These are phyloP conservation scores for Pseudomyrmex concolor DNA, from an alignment of 1,140 invertebrate species.

Conservation along the genomic window DNA sequence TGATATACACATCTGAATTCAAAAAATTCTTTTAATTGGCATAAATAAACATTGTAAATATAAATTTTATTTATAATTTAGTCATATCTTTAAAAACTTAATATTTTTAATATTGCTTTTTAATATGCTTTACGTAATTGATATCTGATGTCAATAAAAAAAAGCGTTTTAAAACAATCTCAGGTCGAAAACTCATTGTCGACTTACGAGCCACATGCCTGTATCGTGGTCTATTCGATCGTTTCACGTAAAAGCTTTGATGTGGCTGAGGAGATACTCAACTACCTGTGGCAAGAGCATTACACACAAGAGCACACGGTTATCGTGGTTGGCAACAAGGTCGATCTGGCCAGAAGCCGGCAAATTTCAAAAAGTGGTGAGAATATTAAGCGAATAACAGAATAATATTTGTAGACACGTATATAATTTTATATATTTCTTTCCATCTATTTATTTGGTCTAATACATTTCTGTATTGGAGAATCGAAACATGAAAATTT, in stretches of 20 bases:
- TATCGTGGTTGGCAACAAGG: constrained; percentile 97
- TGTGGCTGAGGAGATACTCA: constrained; percentile 91
- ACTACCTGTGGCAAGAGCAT: constrained; percentile 92
- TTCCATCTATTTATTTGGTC: neutral
- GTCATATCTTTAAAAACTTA: no score
- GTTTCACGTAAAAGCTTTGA: constrained; percentile 92
- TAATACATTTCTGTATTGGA: neutral
- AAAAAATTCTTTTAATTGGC: neutral
- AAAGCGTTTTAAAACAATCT: neutral
- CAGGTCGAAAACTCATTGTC: constrained; percentile 93
- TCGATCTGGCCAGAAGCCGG: constrained; percentile 94
- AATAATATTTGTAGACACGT: neutral
- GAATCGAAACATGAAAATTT: neutral
- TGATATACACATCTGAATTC: neutral
- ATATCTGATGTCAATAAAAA: constrained; percentile 8
- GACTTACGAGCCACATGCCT: constrained; percentile 95
- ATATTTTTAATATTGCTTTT: neutral
- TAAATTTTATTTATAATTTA: neutral
- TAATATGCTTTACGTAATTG: neutral
- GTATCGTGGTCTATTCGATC: constrained; percentile 94
- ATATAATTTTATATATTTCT: neutral
- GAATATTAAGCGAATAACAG: constrained; percentile 41
- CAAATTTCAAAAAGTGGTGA: constrained; percentile 93
- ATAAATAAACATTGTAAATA: neutral
- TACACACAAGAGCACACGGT: constrained; percentile 93